Evolutionary conservation across 2,888 invertebrate genomes (phyloP).

Genomic region (Coelinius sp.): DNA sequence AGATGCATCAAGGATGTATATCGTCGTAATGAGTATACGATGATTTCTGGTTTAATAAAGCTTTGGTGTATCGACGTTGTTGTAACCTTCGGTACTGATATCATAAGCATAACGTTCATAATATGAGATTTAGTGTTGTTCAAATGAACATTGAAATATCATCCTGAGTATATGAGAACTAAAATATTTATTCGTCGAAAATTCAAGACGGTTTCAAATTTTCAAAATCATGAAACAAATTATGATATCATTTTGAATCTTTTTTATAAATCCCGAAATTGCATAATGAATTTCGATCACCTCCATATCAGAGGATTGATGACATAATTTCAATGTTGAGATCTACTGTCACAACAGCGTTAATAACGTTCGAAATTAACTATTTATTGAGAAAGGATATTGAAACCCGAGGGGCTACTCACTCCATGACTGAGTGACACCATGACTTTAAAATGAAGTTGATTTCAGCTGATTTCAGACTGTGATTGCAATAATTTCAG

Average conservation of each 20-base stretch:
- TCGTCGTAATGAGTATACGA: conserved; percentile 59
- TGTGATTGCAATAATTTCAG: no score
- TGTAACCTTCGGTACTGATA: conserved; percentile 2
- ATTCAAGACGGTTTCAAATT: no score
- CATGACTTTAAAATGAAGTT: no score
- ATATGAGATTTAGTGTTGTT: not conserved
- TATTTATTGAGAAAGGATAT: not conserved
- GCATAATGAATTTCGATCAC: not conserved
- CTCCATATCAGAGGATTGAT: not conserved
- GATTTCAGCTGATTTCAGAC: no score
- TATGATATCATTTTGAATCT: no score
- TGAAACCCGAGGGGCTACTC: no score
- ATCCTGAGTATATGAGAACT: not conserved
- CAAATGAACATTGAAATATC: not conserved
- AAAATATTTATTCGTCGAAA: no score
- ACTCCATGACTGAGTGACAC: no score
- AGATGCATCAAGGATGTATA: conserved; percentile 49
- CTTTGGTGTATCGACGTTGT: conserved; percentile 47
- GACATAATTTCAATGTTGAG: not conserved
- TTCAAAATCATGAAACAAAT: no score
- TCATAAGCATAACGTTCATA: conserved; percentile 8
- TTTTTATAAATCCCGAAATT: no score
- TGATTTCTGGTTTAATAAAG: conserved; percentile 59
- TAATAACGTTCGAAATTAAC: not conserved
- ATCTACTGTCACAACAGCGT: no score